Evolutionary conservation across 2,113 vertebrate species (phyloP), one percentile per base, ranked within the genome.

Genomic region (Typhlomys cinereus): DNA sequence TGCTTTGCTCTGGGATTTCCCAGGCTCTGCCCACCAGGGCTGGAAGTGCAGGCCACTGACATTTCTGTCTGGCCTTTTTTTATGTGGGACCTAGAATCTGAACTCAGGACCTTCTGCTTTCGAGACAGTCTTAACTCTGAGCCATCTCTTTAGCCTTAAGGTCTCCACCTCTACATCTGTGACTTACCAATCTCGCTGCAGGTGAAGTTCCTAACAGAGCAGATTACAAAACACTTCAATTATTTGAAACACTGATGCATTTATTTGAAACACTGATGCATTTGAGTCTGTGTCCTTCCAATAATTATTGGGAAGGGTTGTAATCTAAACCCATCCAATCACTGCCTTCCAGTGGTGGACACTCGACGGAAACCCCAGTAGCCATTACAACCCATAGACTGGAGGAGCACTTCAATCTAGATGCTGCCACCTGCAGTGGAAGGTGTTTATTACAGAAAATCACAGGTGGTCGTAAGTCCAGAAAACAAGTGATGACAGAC

Each of bases 221-320:
- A 39, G 74, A 78, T 41, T 78, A 48, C 61, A 27, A 82, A 74
- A 57, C 57, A 10, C 36, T 85, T 48, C 46, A 48, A 48, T 66
- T 85, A 67, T 57, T 85, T 81, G 67, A 67, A 91, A 66, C 34
- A 74, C 54, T 61, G 66, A 52, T n/a, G 44, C 59, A 14, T 57
- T 46, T 20, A 67, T 57, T 85, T 81, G 67, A 67, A 91, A 66
- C 34, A 74, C 54, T 61, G 66, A 52, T n/a, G 44, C 59, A 14
- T 57, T 46, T 20, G 14, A 85, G 57, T 92, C 82, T 48, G 36
- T 75, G 52, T 29, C 80, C 29, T 91, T 81, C 36, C 44, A 46
- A 52, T 73, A 82, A 41, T 67, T 70, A 15, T 31, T 13, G 48
- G 59, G 48, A 88, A 90, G 85, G 85, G 78, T 29, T 70, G 5